phyloP scores from a whole-genome alignment of 2,113 vertebrate genomes.

The Acanthisitta chloris region DNA sequence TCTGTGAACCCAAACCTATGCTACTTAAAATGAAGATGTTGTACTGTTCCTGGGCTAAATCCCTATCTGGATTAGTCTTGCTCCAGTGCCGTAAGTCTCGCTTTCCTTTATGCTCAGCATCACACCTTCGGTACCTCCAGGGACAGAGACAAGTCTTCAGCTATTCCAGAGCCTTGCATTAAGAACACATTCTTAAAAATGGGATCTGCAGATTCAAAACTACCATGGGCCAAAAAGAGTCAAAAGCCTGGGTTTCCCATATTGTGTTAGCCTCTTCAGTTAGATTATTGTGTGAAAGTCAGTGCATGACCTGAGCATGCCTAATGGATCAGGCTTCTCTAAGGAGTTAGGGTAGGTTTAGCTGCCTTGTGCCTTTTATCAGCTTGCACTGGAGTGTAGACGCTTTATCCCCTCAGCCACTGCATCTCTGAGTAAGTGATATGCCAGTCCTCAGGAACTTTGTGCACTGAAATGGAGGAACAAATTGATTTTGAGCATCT shows the following conservation, averaged over 20 bases:
- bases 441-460: neutral
- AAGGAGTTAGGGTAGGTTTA: neutral
- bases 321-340: neutral
- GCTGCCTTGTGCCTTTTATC: neutral
- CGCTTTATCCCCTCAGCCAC: neutral
- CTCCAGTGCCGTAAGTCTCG: neutral
- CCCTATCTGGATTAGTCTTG: neutral
- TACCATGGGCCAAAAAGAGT: neutral
- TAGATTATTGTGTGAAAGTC: neutral
- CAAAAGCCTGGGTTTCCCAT: neutral
- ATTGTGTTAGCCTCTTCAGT: neutral
- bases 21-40: neutral
- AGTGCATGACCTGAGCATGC: neutral
- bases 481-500: constrained; percentile 29
- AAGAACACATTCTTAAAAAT: neutral
- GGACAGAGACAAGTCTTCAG: neutral
- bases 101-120: neutral
- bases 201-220: neutral
- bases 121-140: neutral
- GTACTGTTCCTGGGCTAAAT: neutral
- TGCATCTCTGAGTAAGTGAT: neutral
- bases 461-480: neutral
- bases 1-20: neutral
- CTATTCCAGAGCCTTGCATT: neutral
- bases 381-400: neutral